These are phyloP conservation scores for Baccha elongata DNA, from an alignment of 2,888 invertebrate species.

Conservation along the genomic window DNA sequence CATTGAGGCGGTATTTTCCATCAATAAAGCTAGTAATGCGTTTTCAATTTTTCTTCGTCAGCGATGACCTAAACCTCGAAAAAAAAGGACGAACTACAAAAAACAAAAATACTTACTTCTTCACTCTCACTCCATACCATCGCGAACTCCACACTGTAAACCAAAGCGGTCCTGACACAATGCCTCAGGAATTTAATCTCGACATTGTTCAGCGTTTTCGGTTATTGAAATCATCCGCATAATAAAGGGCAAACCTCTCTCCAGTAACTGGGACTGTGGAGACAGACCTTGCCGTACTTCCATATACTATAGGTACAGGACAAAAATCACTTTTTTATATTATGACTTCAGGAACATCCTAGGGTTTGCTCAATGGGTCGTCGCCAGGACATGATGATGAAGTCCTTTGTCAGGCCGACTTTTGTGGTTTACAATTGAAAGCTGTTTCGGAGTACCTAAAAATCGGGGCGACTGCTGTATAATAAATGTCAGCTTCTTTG, in stretches of 20 bases:
- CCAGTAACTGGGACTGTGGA: not conserved
- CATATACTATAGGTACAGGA: not conserved
- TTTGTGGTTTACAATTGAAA: slow-evolving; percentile 69
- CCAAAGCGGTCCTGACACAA: slow-evolving; percentile 26
- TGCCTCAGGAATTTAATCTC: slow-evolving; percentile 70
- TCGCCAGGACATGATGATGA: slow-evolving; percentile 62
- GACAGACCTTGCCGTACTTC: not conserved
- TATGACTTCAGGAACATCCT: slow-evolving; percentile 66
- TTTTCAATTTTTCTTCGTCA: slow-evolving; percentile 50
- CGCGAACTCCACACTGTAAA: slow-evolving; percentile 1
- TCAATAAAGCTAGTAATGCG: slow-evolving; percentile 36
- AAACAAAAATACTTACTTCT: slow-evolving; percentile 14
- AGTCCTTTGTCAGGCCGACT: slow-evolving; percentile 69
- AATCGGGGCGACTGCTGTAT: slow-evolving; percentile 6
- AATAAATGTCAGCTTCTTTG: slow-evolving; percentile 62
- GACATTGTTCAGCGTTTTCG: slow-evolving; percentile 53
- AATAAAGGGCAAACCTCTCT: slow-evolving; percentile 3
- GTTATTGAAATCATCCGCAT: slow-evolving; percentile 65
- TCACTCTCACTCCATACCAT: slow-evolving; percentile 6
- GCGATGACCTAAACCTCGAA: slow-evolving; percentile 35
- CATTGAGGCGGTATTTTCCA: slow-evolving; percentile 12
- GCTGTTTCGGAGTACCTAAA: slow-evolving; percentile 27
- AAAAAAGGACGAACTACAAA: slow-evolving; percentile 8
- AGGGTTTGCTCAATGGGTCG: slow-evolving; percentile 46
- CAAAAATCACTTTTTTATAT: slow-evolving; percentile 64